Conservation (phyloP, 2,797 vertebrate species). For the Siniperca undulata region DNA sequence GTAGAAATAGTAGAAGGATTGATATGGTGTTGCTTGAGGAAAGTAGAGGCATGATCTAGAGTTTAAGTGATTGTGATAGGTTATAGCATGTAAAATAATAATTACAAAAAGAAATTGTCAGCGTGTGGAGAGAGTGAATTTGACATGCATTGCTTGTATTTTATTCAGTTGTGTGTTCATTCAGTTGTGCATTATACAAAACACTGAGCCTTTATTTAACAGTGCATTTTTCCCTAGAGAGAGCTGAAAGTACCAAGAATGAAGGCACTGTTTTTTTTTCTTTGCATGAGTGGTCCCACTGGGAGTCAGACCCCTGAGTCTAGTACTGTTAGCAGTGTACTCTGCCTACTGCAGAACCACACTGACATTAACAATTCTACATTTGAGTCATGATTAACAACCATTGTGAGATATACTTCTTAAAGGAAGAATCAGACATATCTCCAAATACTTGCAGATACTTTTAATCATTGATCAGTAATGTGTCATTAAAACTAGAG, state of each 20-base stretch:
- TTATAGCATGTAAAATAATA: not conserved
- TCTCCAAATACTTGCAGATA: slow-evolving; percentile 7
- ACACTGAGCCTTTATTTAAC: slow-evolving; percentile 35
- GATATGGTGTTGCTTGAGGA: slow-evolving; percentile 36
- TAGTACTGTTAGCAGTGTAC: slow-evolving; percentile 35
- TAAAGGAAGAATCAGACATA: slow-evolving; percentile 9
- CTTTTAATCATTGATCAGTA: not conserved
- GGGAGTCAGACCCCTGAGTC: slow-evolving; percentile 46
- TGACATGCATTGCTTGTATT: slow-evolving; percentile 21
- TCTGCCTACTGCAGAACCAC: slow-evolving; percentile 44
- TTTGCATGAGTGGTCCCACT: slow-evolving; percentile 52
- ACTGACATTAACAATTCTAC: slow-evolving; percentile 41
- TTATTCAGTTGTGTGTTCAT: slow-evolving; percentile 33
- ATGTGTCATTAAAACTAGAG: slow-evolving; percentile 4
- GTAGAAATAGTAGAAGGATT: slow-evolving; percentile 43
- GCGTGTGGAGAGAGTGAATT: slow-evolving; percentile 13
- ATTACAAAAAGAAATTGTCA: slow-evolving; percentile 19
- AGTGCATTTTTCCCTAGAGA: slow-evolving; percentile 35
- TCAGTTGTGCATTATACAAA: slow-evolving; percentile 28
- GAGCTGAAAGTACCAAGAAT: slow-evolving; percentile 43
- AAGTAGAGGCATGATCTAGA: not conserved
- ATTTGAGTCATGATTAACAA: slow-evolving; percentile 46
- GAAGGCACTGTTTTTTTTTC: slow-evolving; percentile 37
- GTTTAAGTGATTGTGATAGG: slow-evolving; percentile 23
- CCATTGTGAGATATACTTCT: slow-evolving; percentile 14